phyloP scores from a whole-genome alignment of 2,888 invertebrate species.

The Leucophenga montana region DNA sequence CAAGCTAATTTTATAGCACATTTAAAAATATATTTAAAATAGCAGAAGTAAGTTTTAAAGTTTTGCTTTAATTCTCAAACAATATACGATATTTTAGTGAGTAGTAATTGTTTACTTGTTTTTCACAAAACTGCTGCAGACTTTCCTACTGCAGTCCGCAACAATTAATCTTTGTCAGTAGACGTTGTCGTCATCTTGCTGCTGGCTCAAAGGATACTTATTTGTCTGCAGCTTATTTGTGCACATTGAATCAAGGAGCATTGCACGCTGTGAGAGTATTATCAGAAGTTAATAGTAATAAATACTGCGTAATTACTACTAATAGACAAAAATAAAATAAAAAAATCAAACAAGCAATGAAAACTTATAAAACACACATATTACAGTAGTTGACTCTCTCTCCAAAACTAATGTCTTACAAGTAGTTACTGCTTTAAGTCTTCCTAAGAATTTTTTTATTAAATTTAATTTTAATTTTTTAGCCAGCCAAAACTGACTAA shows the following conservation, averaged over 20 bases:
- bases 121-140: too few relatives aligned
- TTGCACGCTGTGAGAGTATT: constrained; percentile 41
- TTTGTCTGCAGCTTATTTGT: constrained; percentile 29
- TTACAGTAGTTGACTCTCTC: constrained; percentile 27
- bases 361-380: background rate
- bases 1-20: too few relatives aligned
- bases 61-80: background rate
- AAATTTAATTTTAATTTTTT: too few relatives aligned
- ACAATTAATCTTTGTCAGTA: constrained; percentile 52
- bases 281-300: constrained; percentile 72
- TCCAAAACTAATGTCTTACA: too few relatives aligned
- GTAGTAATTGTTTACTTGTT: too few relatives aligned
- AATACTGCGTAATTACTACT: constrained; percentile 71
- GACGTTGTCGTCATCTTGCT: too few relatives aligned
- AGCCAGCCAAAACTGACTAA: too few relatives aligned
- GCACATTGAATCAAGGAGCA: background rate
- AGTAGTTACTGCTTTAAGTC: too few relatives aligned
- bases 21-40: too few relatives aligned
- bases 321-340: constrained; percentile 2
- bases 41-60: background rate
- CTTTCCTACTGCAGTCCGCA: background rate
- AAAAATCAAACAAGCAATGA: constrained; percentile 10
- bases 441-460: too few relatives aligned
- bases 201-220: constrained; percentile 13
- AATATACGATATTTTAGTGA: background rate